Base-by-base conservation (phyloP, 2,888 invertebrate genomes). In the Drosophila barbarae region DNA sequence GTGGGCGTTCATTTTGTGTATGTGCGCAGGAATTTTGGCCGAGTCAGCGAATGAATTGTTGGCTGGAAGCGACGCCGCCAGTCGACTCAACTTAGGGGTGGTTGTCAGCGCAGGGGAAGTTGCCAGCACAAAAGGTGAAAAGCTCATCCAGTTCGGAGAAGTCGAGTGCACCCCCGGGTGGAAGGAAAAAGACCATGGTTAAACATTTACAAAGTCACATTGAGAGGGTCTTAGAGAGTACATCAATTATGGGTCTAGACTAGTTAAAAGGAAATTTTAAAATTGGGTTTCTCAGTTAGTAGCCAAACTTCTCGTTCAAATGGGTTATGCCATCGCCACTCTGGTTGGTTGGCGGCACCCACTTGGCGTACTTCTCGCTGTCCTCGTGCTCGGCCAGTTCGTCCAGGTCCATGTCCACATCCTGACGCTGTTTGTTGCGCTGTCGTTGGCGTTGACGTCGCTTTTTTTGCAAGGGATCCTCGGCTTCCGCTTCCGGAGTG, bases 291-390 rank as follows among this genome's bases (percentile, higher is more conserved):
- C 21, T 21, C 32, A 38, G 42, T 91, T 89, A 95, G 88, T 95
- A 95, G 18, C 95, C 95, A 87, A 91, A 93, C 89, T 94, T 95
- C 36, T 93, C 93, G 89, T 95, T 95, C 36, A 95, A 90, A 76
- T 91, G 91, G 2, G 95, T 95, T 75, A 92, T 91, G 6, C 95
- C 95, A 89, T 95, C 95, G 1, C 95, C 95, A 44, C 91, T 91
- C 89, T 96, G 95, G 84, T 92, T 91, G 73, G 89, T 79, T 1
- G 96, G 96, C 5, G 96, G 95, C 39, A 94, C 88, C 96, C 96
- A 96, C 84, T 92, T 93, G 9, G 93, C 93, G 87, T 94, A 95
- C 84, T 95, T 93, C 60, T 92, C 92, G 21, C 87, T 89, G 34
- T 89, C 86, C 12, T 91, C 90, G 58, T 91, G 90, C 72, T 91